These are phyloP conservation scores for Forbesichthys papilliferus DNA, from an alignment of 2,113 vertebrate species.

Conservation along the genomic window DNA sequence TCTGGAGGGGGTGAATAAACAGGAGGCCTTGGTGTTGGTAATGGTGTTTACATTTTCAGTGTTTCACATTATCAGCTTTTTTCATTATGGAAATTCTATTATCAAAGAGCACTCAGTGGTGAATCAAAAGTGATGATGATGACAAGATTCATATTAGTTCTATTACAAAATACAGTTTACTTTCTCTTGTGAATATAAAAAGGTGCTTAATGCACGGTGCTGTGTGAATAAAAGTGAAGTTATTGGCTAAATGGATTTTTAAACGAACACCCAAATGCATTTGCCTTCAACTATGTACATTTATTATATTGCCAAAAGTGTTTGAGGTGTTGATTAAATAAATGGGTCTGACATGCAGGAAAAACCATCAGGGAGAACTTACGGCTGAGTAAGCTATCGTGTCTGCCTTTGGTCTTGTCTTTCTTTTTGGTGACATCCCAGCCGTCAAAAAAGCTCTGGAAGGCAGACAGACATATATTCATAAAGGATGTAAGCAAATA, in stretches of 20 bases:
- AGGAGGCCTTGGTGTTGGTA: background rate
- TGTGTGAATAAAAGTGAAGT: background rate
- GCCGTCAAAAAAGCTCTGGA: conserved; percentile 93
- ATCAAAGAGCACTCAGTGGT: background rate
- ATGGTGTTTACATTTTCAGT: background rate
- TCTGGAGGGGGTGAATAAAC: conserved; percentile 71
- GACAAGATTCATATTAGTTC: background rate
- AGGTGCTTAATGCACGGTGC: conserved; percentile 1
- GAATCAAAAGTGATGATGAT: background rate
- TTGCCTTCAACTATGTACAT: background rate
- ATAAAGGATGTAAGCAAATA: background rate
- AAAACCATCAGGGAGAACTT: conserved; percentile 35
- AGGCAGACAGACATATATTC: conserved; percentile 2
- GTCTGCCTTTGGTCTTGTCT: conserved; percentile 87
- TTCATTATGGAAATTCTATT: background rate
- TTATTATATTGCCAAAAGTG: background rate
- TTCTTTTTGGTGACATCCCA: conserved; percentile 96
- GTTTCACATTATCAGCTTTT: background rate
- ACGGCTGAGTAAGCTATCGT: conserved; percentile 74
- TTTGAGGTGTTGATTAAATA: background rate
- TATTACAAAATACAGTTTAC: background rate
- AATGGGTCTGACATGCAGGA: background rate
- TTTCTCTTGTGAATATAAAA: background rate
- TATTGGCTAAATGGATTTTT: background rate
- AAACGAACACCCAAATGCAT: background rate